Base-by-base conservation (phyloP, 1,140 invertebrate species). In the Diabrotica virgifera region DNA sequence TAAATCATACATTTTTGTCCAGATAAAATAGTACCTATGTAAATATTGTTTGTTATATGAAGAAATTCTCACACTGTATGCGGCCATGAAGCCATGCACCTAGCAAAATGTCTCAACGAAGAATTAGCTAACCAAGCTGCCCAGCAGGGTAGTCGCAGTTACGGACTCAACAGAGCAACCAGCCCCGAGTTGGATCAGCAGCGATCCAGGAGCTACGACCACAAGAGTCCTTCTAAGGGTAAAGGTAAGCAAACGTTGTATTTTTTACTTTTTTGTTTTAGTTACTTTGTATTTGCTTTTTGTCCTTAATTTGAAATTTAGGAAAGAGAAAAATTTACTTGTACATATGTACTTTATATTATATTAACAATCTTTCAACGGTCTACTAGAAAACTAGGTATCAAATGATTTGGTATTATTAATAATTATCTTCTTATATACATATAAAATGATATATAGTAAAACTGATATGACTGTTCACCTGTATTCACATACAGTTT, bases 31-130 rank as follows among this genome's bases (percentile, higher is more conserved):
- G 24, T 24, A 1, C 4, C 1, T 24, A 24, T 4, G 24, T 4
- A 24, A 24, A 24, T 24, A 24, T 24, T 24, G 24, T 24, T 24
- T 24, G 24, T 24, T 24, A 24, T 24, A 24, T 24, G 7, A 62
- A 74, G 75, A 40, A 85, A 80, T 73, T 80, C 83, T 69, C 89
- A 90, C 77, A 91, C 89, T 11, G 89, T 91, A 12, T 86, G 87
- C 64, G 89, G 89, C 0, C 89, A 91, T 68, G 90, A 91, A 80
- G 90, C 89, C n/a, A 86, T 85, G 58, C 84, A 89, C 65, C 80
- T 91, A 73, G 90, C 89, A 14, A 88, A 89, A 65, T 82, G 88
- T 38, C 79, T 91, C 14, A 89, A 85, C 51, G 88, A 87, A 67
- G 88, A 90, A 76, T 78, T 91, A 35, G 86, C 86, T 12, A 82